Evolutionary conservation across 2,888 invertebrate genomes (phyloP), one percentile per base, ranked within the genome.

Genomic region (Melanostoma mellinum): DNA sequence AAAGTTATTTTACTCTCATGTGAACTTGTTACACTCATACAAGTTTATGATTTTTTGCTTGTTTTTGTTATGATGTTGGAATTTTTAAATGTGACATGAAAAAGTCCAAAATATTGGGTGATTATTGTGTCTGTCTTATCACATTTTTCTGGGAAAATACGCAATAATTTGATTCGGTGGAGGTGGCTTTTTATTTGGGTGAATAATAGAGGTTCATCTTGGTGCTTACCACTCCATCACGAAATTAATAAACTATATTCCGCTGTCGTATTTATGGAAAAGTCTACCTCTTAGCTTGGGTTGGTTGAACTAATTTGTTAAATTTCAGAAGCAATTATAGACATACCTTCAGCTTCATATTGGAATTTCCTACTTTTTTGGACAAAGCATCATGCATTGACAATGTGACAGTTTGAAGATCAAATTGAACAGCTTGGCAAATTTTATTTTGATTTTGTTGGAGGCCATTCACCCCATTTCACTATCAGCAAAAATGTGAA

Each of bases 1-100:
- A 48, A 74, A 78, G 20, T 20, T 20, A 69, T 69, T 78, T 74
- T 74, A 78, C 68, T 69, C 74, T 58, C 78, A 63, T 50, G 20
- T 38, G 44, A 44, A 46, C 58, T 56, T 46, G 35, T 44, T 42
- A 3, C 40, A 32, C 36, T 60, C n/a, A n/a, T 32, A 42, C 6
- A 30, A 4, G 10, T 65, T 32, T 71, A 61, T 40, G 10, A 52
- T 58, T 65, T 38, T 30, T 6, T 65, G 48, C 67, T 72, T 55
- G 10, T 44, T 20, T 46, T 5, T 10, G 10, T n/a, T 20, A 5
- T 48, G 32, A 8, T 60, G 60, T 20, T 20, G 20, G 20, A 20
- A 20, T 20, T 20, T 20, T 20, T 20, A 20, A 20, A 20, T 20
- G 50, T 61, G 71, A 61, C 44, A 55, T 50, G 61, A 33, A 60